Conservation (phyloP, 2,797 vertebrate genomes). For the Echeneis naucrates region DNA sequence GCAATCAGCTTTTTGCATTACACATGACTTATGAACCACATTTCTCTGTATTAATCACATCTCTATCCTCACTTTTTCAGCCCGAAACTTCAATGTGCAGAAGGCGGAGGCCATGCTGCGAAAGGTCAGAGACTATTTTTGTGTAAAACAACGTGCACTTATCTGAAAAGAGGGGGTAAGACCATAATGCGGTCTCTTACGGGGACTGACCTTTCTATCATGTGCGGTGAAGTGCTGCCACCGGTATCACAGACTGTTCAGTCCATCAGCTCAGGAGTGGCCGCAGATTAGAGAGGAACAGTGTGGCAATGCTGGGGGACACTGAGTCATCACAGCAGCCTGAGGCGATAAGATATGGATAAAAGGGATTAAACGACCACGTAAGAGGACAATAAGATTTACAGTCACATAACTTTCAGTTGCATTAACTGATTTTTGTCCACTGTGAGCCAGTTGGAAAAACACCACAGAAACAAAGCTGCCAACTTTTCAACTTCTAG, state of each 20-base stretch:
- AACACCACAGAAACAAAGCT: no score
- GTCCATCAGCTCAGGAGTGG: constrained; percentile 17
- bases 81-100: constrained; percentile 91
- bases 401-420: background rate
- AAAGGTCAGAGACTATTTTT: constrained; percentile 85
- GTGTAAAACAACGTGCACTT: background rate
- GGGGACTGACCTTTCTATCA: no score
- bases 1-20: no score
- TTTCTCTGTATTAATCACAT: background rate
- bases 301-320: constrained; percentile 17
- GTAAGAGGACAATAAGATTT: background rate
- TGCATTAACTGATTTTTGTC: background rate
- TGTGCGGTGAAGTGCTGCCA: constrained; percentile 13
- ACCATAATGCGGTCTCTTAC: background rate
- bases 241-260: background rate
- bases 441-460: background rate
- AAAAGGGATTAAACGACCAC: constrained; percentile 26
- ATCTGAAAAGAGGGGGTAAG: background rate
- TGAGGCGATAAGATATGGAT: constrained; percentile 47
- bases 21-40: no score
- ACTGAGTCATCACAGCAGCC: constrained; percentile 44
- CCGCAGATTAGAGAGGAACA: constrained; percentile 45
- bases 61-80: constrained; percentile 75
- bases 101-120: constrained; percentile 95
- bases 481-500: no score